phyloP scores from a whole-genome alignment of 2,113 vertebrate genomes.

The Hemicordylus capensis region DNA sequence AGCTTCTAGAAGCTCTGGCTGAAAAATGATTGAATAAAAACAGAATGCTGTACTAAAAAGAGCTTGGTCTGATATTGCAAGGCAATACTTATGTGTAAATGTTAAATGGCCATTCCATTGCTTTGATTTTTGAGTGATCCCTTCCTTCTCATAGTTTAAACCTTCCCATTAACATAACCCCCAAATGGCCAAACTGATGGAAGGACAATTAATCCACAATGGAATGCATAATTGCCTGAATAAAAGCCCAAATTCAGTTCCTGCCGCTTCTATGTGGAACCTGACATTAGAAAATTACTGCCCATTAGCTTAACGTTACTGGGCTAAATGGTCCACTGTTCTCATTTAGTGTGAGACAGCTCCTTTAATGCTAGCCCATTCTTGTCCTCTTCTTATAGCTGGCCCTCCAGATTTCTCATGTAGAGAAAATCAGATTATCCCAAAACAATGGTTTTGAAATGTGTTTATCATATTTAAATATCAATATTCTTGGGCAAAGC shows the following conservation, averaged over 20 bases:
- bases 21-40: not conserved
- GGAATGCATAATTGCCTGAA: not conserved
- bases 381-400: not conserved
- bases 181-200: not conserved
- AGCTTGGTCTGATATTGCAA: not conserved
- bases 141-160: not conserved
- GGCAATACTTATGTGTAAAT: not conserved
- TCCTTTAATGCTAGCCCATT: not conserved
- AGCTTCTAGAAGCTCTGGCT: not conserved
- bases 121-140: not conserved
- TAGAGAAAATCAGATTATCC: no score
- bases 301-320: not conserved
- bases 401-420: no score
- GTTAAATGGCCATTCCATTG: not conserved
- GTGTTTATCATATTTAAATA: no score
- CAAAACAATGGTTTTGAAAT: no score
- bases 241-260: not conserved
- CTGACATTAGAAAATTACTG: not conserved
- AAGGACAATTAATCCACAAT: not conserved
- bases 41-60: not conserved
- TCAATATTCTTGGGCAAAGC: no score
- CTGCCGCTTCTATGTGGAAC: not conserved
- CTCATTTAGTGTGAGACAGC: fast-evolving
- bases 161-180: not conserved
- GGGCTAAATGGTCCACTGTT: not conserved